phyloP scores from a whole-genome alignment of 2,113 vertebrate genomes.

The Ptychochromis oligacanthus region DNA sequence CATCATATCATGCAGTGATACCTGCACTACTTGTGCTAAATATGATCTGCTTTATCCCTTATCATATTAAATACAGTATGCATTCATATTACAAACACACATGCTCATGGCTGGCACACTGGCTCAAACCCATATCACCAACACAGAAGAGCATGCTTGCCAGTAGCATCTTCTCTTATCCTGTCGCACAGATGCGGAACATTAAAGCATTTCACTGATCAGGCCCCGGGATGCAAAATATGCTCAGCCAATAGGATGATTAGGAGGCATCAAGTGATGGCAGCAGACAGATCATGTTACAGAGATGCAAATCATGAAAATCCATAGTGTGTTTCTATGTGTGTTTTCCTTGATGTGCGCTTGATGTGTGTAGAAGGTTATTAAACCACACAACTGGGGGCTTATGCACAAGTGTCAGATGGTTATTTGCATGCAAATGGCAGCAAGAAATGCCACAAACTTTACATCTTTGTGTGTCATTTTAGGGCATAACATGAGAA shows the following conservation, averaged over 20 bases:
- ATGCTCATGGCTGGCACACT: background rate
- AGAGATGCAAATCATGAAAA: conserved; percentile 43
- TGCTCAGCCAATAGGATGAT: background rate
- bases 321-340: conserved; percentile 11
- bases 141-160: conserved; percentile 13
- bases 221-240: background rate
- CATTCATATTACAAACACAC: background rate
- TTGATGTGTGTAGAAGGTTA: conserved; percentile 26
- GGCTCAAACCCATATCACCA: background rate
- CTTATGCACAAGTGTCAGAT: conserved; percentile 38
- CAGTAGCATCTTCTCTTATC: conserved; percentile 35
- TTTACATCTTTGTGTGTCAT: background rate
- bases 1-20: background rate
- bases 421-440: conserved; percentile 55
- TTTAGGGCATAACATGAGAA: too few species aligned
- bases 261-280: conserved; percentile 9
- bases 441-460: background rate
- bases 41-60: conserved; percentile 19
- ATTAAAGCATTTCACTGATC: conserved; percentile 25
- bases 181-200: conserved; percentile 28
- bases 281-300: conserved; percentile 5
- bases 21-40: background rate
- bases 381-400: conserved; percentile 21
- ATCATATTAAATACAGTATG: conserved; percentile 1
- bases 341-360: background rate